Percentiles rank a stretch among this genome's conserved stretches.
These are phyloP conservation scores for Dinoponera quadriceps DNA, from an alignment of 1,140 invertebrate species.

Conservation along the genomic window DNA sequence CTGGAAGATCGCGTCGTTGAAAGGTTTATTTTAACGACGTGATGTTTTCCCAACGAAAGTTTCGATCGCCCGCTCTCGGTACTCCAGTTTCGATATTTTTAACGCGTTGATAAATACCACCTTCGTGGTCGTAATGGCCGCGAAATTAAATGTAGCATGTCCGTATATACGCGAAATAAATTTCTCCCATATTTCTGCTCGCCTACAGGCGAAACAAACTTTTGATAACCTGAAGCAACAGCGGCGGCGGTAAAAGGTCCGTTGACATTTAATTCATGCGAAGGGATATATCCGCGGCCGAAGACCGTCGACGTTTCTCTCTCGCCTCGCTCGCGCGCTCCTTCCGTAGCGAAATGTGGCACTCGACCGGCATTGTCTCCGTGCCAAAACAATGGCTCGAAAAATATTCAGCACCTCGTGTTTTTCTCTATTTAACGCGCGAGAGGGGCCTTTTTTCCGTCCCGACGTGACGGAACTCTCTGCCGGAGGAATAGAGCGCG, in stretches of 20 bases:
- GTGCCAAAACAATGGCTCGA: slow-evolving; percentile 49
- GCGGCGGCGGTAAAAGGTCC: neutral
- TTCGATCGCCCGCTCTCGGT: neutral
- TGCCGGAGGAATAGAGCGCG: slow-evolving; percentile 35
- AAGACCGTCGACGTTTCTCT: slow-evolving; percentile 29
- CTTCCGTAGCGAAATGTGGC: slow-evolving; percentile 32
- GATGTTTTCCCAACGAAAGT: neutral
- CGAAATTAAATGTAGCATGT: neutral
- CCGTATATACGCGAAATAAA: neutral
- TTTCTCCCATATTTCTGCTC: neutral
- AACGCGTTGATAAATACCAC: neutral
- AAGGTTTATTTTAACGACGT: neutral
- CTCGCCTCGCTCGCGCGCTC: neutral
- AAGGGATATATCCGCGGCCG: neutral
- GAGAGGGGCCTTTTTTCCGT: slow-evolving; percentile 24
- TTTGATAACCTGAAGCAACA: neutral
- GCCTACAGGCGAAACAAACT: neutral
- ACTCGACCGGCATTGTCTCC: slow-evolving; percentile 45
- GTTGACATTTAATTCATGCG: slow-evolving; percentile 34
- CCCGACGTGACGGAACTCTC: slow-evolving; percentile 43
- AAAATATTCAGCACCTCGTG: slow-evolving; percentile 52
- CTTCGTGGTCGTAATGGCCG: neutral
- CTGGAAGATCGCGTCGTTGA: neutral
- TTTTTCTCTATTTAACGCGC: slow-evolving; percentile 50
- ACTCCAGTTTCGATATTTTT: slow-evolving; percentile 10